A percentile compares a stretch with the other conserved stretches of the same genome.
Evolutionary conservation across 2,888 invertebrate genomes (phyloP).

Genomic region (Melieria crassipennis): DNA sequence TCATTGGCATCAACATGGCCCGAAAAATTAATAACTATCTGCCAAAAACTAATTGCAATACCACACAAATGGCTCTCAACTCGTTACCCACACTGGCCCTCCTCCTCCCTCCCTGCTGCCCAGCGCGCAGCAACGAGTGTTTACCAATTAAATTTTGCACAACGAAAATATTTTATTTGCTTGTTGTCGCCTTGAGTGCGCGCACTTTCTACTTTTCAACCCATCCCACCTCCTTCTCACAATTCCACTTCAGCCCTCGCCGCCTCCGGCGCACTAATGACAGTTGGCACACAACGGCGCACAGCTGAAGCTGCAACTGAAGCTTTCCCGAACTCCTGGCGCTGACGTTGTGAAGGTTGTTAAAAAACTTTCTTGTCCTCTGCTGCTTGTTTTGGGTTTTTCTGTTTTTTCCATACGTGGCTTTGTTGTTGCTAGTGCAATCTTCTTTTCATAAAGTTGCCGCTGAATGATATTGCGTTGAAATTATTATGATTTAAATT

Average conservation of each 20-base stretch:
- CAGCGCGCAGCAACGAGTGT: too few relatives aligned
- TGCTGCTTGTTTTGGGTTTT: neutral
- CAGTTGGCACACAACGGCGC: too few relatives aligned
- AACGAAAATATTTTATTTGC: neutral
- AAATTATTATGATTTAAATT: conserved; percentile 33
- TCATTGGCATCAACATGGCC: too few relatives aligned
- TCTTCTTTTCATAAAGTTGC: neutral
- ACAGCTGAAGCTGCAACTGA: too few relatives aligned
- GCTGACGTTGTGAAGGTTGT: conserved; percentile 1
- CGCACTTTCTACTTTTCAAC: neutral
- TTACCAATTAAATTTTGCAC: too few relatives aligned
- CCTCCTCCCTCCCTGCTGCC: neutral
- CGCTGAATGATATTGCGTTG: conserved; percentile 12
- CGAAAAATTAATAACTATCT: too few relatives aligned
- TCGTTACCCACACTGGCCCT: too few relatives aligned
- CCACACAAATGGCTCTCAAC: conserved; percentile 1
- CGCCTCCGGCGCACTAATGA: neutral
- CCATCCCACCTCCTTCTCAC: neutral
- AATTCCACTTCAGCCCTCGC: neutral
- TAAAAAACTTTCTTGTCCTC: too few relatives aligned
- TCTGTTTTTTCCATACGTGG: neutral
- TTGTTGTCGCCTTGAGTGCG: neutral
- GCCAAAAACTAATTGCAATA: conserved; percentile 18
- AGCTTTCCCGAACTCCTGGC: neutral
- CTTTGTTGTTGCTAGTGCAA: neutral